Conservation (phyloP, 1,140 invertebrate species). For the Psilanteris sp. region DNA sequence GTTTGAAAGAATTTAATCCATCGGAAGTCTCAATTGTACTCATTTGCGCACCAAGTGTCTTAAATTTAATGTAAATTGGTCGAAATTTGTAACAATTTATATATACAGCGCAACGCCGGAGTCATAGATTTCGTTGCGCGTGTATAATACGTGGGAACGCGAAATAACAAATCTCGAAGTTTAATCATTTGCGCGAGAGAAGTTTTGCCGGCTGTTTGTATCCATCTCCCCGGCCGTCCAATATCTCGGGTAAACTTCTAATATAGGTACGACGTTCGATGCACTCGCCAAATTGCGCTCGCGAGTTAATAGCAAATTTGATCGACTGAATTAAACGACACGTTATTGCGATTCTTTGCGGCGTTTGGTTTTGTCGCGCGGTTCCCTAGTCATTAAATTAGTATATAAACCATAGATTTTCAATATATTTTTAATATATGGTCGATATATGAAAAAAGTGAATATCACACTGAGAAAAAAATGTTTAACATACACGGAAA, state of each 20-base stretch:
- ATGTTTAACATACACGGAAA: too few relatives aligned
- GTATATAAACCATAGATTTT: too few relatives aligned
- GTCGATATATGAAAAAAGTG: too few relatives aligned
- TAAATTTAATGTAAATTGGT: constrained; percentile 11
- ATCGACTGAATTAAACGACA: constrained; percentile 80
- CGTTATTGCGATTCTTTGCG: constrained; percentile 68
- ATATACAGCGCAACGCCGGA: constrained; percentile 1
- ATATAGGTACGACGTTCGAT: constrained; percentile 73
- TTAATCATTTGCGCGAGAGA: constrained; percentile 47
- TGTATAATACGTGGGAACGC: constrained; percentile 27
- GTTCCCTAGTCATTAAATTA: background rate
- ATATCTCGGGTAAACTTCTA: constrained; percentile 75
- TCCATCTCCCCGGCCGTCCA: constrained; percentile 62
- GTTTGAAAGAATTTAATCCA: too few relatives aligned
- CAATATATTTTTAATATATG: too few relatives aligned
- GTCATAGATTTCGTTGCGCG: constrained; percentile 23
- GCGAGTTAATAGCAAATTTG: constrained; percentile 79
- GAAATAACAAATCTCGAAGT: constrained; percentile 50
- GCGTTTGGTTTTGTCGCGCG: constrained; percentile 72
- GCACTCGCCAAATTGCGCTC: constrained; percentile 75
- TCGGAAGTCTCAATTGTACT: too few relatives aligned
- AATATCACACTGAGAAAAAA: too few relatives aligned
- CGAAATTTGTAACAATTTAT: constrained; percentile 21
- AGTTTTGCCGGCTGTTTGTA: constrained; percentile 59
- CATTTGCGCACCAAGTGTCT: too few relatives aligned